Evolutionary conservation across 2,113 vertebrate species (phyloP), one percentile per base, ranked within the genome.

Genomic region (Periophthalmodon schlosseri): DNA sequence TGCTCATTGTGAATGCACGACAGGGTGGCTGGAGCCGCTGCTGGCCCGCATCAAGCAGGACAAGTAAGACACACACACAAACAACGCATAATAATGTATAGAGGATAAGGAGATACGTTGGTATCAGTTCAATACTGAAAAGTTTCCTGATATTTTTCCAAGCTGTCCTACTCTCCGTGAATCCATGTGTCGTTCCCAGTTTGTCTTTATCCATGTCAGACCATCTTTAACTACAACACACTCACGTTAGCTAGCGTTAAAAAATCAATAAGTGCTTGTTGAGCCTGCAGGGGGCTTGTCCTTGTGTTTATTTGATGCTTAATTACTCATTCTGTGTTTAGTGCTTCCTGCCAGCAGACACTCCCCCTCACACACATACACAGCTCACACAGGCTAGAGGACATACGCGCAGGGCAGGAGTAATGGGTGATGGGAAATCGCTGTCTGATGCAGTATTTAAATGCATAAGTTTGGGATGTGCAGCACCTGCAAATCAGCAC

Each of bases 1-100:
- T 72, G 98, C 97, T 80, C 98, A 99, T 88, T 99, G 98, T 86
- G 98, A 99, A 91, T 99, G 97, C 86, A 99, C 98, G 50, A 93
- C 94, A 77, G 98, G 98, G 50, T 99, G 98, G 98, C 94, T 99
- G 34, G 98, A 99, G 81, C 97, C 98, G 76, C 93, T 99, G 74
- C 93, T 99, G 36, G 94, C 96, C 80, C 95, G 98, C 85, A 99
- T 99, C 92, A 98, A 95, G 90, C 93, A 95, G 70, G 96, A 99
- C 95, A 97, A 96, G 98, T 99, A 94, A 83, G 84, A 70, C 14
- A 21, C 21, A 3, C 20, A 46, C 34, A 46, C 34, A 39, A n/a
- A 63, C 46, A 63, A 69, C 68, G 65, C 70, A 74, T 12, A 12
- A 57, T 23, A 23, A 57, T 4, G 14, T 6, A 52, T 23, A 57